Percentiles rank a stretch among this genome's conserved stretches.
These are phyloP conservation scores for Plusia festucae DNA, from an alignment of 2,888 invertebrate genomes.

Conservation along the genomic window DNA sequence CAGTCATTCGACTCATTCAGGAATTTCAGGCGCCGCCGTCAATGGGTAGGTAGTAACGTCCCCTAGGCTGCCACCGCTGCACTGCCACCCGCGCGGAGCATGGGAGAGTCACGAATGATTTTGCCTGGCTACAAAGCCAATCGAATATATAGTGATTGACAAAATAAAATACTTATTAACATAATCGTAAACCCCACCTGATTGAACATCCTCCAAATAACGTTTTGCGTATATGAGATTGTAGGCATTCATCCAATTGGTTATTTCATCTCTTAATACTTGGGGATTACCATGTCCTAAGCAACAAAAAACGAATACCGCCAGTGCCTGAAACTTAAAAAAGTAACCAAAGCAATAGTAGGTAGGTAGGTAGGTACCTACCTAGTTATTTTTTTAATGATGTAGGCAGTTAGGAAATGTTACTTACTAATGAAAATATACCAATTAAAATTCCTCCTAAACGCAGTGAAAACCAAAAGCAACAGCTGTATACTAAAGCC, in stretches of 20 bases:
- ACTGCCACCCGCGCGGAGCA: too few species aligned
- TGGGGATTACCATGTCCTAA: slow-evolving; percentile 66
- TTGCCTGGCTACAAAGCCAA: too few species aligned
- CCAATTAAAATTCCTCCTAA: slow-evolving; percentile 83
- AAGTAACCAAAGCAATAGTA: background rate
- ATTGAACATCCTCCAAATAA: slow-evolving; percentile 68
- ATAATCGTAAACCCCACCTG: too few species aligned
- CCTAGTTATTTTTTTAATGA: too few species aligned
- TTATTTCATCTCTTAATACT: slow-evolving; percentile 65
- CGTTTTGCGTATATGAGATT: slow-evolving; percentile 74
- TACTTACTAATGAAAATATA: slow-evolving; percentile 76
- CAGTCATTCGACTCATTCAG: too few species aligned
- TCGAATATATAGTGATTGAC: too few species aligned
- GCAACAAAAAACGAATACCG: slow-evolving; percentile 64
- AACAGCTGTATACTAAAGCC: slow-evolving; percentile 84
- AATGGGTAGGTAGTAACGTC: too few species aligned
- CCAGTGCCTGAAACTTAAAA: slow-evolving; percentile 73
- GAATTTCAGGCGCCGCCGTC: too few species aligned
- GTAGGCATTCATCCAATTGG: slow-evolving; percentile 66
- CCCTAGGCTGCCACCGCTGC: too few species aligned
- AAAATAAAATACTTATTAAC: too few species aligned
- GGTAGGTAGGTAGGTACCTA: too few species aligned
- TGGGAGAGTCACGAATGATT: too few species aligned
- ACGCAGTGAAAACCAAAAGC: slow-evolving; percentile 85
- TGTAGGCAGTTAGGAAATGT: background rate